Evolutionary conservation across 2,113 vertebrate species (phyloP), one percentile per base, ranked within the genome.

Genomic region (Gambusia holbrooki): DNA sequence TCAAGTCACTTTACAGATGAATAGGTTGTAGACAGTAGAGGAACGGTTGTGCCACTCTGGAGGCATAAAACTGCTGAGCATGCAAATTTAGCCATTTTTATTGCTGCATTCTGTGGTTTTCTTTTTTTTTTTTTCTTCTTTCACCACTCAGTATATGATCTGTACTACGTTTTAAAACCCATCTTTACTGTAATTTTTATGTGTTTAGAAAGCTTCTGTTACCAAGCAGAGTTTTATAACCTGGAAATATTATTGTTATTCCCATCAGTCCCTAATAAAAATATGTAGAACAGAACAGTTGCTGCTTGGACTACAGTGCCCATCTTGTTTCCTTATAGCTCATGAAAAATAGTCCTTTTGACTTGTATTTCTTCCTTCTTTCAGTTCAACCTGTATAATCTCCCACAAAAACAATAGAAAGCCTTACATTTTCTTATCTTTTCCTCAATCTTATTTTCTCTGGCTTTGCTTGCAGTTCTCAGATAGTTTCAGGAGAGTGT

Each of bases 221-320:
- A 66, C 33, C 35, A 54, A 70, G 60, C 4, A 37, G 58, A 25
- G 33, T 60, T 69, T 33, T 40, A 27, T 78, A 69, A 69, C 84
- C 85, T 85, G 79, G 69, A 11, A 77, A 82, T 81, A 71, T 58
- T 71, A 28, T 25, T 86, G 35, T 73, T 86, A 79, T 75, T 45
- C 64, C 13, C 87, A 86, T 58, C 51, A 58, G 51, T 9, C 25
- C 84, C 90, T 86, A 29, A 61, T 3, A 6, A 6, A 28, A 62
- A 62, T n/a, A 62, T 64, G 14, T 35, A 51, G 14, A 45, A 67
- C 69, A 76, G 37, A 84, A 77, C 69, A 29, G 27, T 15, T 81
- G 80, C 76, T 79, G 62, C 68, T 74, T 62, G 58, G 42, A 19
- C 7, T 40, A 28, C 2, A 22, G 25, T 63, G 40, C 42, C 7